These are phyloP conservation scores for Eupleurogrammus muticus DNA, from an alignment of 2,797 vertebrate species.

Conservation along the genomic window DNA sequence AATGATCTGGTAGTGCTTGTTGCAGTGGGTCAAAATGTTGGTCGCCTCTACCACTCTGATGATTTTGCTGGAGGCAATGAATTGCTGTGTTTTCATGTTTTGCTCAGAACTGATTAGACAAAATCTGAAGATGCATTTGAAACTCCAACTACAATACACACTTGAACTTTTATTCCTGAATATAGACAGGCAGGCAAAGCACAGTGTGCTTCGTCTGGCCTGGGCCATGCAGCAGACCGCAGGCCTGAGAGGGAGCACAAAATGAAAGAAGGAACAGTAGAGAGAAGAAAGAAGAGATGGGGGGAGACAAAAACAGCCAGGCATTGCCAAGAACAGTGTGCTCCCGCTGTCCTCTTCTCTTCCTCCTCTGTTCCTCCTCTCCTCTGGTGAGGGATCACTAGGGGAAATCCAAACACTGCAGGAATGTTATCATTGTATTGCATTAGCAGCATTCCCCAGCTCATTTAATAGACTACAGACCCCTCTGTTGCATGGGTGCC, in stretches of 20 bases:
- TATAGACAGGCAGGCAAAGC: neutral
- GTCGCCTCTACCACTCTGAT: constrained; percentile 1
- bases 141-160: neutral
- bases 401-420: constrained; percentile 84
- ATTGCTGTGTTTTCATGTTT: constrained; percentile 14
- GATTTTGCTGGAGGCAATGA: constrained; percentile 20
- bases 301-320: constrained; percentile 59
- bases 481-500: constrained; percentile 51
- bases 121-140: neutral
- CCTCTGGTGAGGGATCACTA: constrained; percentile 73
- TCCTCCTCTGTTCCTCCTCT: constrained; percentile 55
- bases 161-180: neutral
- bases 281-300: constrained; percentile 37
- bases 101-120: constrained; percentile 23
- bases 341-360: constrained; percentile 45
- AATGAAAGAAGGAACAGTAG: constrained; percentile 35
- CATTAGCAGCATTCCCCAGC: constrained; percentile 80
- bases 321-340: constrained; percentile 66
- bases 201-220: neutral
- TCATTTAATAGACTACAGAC: constrained; percentile 80
- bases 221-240: constrained; percentile 5
- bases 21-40: constrained; percentile 2
- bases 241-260: constrained; percentile 32
- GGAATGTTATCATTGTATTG: constrained; percentile 85
- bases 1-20: neutral